Base-by-base conservation (phyloP, 23 tunicate species). In the Phallusia fumigata region DNA sequence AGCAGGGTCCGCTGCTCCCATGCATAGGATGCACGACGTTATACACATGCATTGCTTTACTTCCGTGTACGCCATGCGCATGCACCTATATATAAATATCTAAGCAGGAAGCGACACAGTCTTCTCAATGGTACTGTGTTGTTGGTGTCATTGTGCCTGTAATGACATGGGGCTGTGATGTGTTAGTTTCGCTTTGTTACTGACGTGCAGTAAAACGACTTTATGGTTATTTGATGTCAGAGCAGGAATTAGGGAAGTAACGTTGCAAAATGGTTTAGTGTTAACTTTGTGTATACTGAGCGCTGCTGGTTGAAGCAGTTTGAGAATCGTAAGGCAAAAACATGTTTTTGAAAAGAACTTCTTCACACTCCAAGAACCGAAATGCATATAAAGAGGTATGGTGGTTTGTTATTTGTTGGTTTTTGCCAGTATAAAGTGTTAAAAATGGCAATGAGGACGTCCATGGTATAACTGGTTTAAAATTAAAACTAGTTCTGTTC, bases 311-410 rank as follows among this genome's bases (percentile, higher is more conserved):
- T 40, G 47, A 40, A 40, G 47, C 47, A 3, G 47, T 10, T 40
- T 10, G 47, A 10, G 5, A 5, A 40, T 3, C n/a, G 12, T 31
- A 30, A 74, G 78, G 69, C 28, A 18, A 40, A 21, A 34, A 2
- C 12, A 77, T 77, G 81, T 77, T 77, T 77, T 47, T 77, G 58
- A 77, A 36, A 77, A 10, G 81, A 77, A 40, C 81, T 36, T 77
- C 81, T 28, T 77, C 81, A 18, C 53, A 77, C 34, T 77, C 81
- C 5, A 77, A 45, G 36, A 77, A 47, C 36, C 22, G 81, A 34
- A 34, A 77, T 30, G 22, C 53, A 21, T 36, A 77, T 19, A 77
- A 47, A 35, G 58, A 40, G 81, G 81, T 77, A 36, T 6, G 79
- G 47, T 40, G 10, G 10, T 40, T 40, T 40, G 47, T 40, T 40